phyloP scores from a whole-genome alignment of 2,797 vertebrate genomes.

The Lophotriccus pileatus region DNA sequence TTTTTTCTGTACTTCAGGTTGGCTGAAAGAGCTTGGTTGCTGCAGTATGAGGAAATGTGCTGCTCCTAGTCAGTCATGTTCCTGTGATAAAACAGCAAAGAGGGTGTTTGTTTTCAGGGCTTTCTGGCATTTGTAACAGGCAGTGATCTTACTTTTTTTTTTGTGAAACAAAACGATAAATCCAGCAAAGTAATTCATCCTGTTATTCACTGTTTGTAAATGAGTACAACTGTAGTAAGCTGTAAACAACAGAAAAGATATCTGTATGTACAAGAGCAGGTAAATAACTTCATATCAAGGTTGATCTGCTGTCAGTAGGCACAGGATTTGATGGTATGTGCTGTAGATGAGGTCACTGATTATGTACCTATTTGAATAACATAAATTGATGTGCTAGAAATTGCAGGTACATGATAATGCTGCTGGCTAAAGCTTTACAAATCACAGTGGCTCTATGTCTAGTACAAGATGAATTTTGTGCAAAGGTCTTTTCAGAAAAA shows the following conservation, averaged over 20 bases:
- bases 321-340: neutral
- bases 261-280: neutral
- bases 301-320: neutral
- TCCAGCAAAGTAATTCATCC: neutral
- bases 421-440: neutral
- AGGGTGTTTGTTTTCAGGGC: neutral
- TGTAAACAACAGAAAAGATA: neutral
- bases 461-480: neutral
- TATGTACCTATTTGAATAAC: neutral
- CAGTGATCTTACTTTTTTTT: neutral
- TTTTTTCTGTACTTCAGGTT: neutral
- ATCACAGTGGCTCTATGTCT: neutral
- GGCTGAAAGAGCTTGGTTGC: neutral
- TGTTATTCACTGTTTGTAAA: neutral
- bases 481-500: neutral
- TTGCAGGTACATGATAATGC: neutral
- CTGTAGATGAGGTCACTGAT: neutral
- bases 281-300: neutral
- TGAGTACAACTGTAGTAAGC: neutral
- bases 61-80: neutral
- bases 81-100: neutral
- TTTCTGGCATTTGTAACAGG: neutral
- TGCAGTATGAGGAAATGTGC: neutral
- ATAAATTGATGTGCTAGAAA: neutral
- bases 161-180: neutral